Conservation (phyloP, 1,140 invertebrate genomes). For the Anadara kagoshimensis region DNA sequence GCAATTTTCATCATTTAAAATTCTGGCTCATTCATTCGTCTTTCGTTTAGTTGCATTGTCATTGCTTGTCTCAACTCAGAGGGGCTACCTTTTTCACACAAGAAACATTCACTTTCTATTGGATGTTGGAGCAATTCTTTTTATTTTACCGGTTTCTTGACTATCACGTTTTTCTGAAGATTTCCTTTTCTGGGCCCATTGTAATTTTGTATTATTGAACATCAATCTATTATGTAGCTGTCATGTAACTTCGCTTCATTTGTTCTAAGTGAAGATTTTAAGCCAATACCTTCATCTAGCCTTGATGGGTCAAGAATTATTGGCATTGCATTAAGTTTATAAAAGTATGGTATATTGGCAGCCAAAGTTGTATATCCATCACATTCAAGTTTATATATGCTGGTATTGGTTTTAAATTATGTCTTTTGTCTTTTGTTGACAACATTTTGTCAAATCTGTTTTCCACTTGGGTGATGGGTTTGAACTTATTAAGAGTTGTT, state of each 20-base stretch:
- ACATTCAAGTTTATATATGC: background rate
- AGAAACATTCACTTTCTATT: too few relatives aligned
- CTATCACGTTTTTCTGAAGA: too few relatives aligned
- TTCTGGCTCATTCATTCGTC: constrained; percentile 32
- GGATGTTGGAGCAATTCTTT: background rate
- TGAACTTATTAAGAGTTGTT: background rate
- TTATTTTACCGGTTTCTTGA: background rate
- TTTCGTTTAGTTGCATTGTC: constrained; percentile 32
- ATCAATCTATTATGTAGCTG: constrained; percentile 1
- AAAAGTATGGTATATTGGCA: constrained; percentile 15
- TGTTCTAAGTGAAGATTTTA: constrained; percentile 24
- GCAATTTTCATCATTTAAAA: constrained; percentile 32
- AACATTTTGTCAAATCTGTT: constrained; percentile 24
- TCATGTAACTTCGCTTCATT: constrained; percentile 11
- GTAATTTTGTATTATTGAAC: constrained; percentile 9
- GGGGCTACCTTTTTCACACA: background rate
- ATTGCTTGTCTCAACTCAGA: constrained; percentile 16
- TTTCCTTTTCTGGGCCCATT: background rate
- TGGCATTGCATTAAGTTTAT: too few relatives aligned
- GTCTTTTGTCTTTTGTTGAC: constrained; percentile 11
- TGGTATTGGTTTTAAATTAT: constrained; percentile 10
- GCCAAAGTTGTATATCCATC: constrained; percentile 13
- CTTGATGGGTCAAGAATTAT: constrained; percentile 24
- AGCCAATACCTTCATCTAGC: constrained; percentile 27
- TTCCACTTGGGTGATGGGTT: too few relatives aligned